Percentiles rank a stretch among this genome's conserved stretches.
Conservation (phyloP, 2,797 vertebrate genomes). For the Spinibarbus caldwelli region DNA sequence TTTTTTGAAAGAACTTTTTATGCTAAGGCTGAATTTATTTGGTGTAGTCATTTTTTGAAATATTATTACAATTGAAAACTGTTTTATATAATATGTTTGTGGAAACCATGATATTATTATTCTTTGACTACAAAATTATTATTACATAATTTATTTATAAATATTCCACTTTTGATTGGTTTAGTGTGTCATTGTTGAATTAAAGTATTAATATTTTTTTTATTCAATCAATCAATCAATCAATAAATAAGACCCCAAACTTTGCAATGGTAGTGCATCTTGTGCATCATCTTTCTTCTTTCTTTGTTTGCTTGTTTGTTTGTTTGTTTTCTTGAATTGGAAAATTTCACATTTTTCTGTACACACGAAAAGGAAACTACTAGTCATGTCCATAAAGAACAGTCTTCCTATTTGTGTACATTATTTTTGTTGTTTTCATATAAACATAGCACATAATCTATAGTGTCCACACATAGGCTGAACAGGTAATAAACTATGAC, state of each 20-base stretch:
- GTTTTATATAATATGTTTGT: not conserved
- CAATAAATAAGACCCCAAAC: not conserved
- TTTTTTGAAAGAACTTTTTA: not conserved
- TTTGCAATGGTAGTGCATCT: not conserved
- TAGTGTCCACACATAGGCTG: not conserved
- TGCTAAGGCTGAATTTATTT: not conserved
- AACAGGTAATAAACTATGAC: conserved; percentile 26
- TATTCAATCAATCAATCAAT: not conserved
- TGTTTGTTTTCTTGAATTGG: not conserved
- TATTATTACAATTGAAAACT: not conserved
- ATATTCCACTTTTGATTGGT: not conserved
- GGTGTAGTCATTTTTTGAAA: not conserved
- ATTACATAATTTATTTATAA: no score
- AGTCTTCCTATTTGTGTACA: not conserved
- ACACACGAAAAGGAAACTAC: no score
- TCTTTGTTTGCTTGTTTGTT: not conserved
- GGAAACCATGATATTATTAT: not conserved
- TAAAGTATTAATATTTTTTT: not conserved
- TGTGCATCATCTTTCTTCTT: not conserved
- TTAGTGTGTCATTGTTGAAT: not conserved
- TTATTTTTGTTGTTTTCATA: no score
- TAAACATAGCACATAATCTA: not conserved
- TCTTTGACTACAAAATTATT: no score
- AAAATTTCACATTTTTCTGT: not conserved
- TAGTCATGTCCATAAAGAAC: not conserved